Conservation (phyloP, 2,797 vertebrate species). For the Lagocephalus sceleratus region DNA sequence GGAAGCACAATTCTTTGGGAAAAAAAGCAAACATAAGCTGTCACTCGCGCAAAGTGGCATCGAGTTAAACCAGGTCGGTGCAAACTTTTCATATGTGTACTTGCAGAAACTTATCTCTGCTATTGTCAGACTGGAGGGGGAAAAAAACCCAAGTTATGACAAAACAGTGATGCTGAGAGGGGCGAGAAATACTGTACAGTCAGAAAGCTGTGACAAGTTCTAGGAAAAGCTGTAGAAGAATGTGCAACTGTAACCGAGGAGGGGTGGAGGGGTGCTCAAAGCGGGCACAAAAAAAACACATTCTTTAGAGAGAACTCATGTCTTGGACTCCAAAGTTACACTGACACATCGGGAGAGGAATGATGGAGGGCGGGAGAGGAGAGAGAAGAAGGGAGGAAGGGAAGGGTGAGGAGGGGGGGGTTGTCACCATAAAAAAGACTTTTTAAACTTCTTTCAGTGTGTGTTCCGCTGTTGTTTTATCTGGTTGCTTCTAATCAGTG, state of each 20-base stretch:
- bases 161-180: slow-evolving; percentile 18
- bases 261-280: slow-evolving; percentile 57
- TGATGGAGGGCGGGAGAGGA: slow-evolving; percentile 59
- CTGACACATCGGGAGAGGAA: slow-evolving; percentile 74
- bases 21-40: slow-evolving; percentile 12
- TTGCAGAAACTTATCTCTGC: slow-evolving; percentile 22
- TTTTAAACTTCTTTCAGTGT: slow-evolving; percentile 5
- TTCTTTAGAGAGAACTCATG: slow-evolving; percentile 81
- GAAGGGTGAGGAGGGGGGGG: slow-evolving; percentile 5
- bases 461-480: slow-evolving; percentile 21
- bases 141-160: slow-evolving; percentile 13
- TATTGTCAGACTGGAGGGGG: background rate
- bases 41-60: background rate
- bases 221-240: slow-evolving; percentile 62
- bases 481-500: slow-evolving; percentile 33
- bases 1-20: slow-evolving; percentile 4
- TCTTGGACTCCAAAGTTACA: slow-evolving; percentile 73
- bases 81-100: slow-evolving; percentile 14
- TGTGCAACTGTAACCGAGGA: slow-evolving; percentile 51
- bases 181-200: slow-evolving; percentile 18
- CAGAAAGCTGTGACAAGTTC: slow-evolving; percentile 36
- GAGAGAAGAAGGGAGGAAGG: slow-evolving; percentile 20
- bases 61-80: slow-evolving; percentile 18
- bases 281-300: slow-evolving; percentile 70
- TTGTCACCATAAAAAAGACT: slow-evolving; percentile 24